Base-by-base conservation (phyloP, 2,797 vertebrate species). In the Vespertilio murinus region DNA sequence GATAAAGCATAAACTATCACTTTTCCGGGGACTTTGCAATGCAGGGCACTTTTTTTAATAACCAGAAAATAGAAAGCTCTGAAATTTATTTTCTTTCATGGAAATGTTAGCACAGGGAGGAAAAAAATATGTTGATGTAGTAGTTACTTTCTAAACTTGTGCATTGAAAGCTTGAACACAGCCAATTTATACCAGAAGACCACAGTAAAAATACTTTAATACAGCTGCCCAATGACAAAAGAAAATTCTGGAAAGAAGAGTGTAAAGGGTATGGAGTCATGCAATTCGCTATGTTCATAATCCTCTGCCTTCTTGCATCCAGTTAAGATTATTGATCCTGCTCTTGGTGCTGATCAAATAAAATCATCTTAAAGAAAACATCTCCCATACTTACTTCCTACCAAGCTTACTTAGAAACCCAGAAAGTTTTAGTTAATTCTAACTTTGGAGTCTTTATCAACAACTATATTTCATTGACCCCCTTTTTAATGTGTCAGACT, bases 181-280 rank as follows among this genome's bases (percentile, higher is more conserved):
- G 8, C 14, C 82, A 73, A 56, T 74, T 80, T 91, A 92, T 42
- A 61, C 23, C 49, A 78, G 73, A 94, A 77, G 71, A 73, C 14
- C 54, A 17, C 10, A 75, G 35, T 22, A 79, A 87, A 92, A 77
- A 91, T 54, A 88, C 52, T 75, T 35, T 28, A 85, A 45, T 69
- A 22, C 2, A 70, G 6, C 1, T 74, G 22, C 6, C 35, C 25
- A 20, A 12, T 59, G 38, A 90, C 45, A 42, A n/a, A 70, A 61
- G 23, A 93, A 86, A 52, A 18, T 81, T 95, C 89, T 92, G 20
- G 82, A 74, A 95, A 79, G 49, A 87, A 92, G n/a, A 91, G 0
- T 38, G 0, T 75, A 40, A 67, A 78, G 0, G 2, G 22, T 35
- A 30, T 81, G 28, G 23, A 80, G 49, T 78, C 28, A 23, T 35